These are phyloP conservation scores for Gouania willdenowi DNA, from an alignment of 2,797 vertebrate genomes.

Conservation along the genomic window DNA sequence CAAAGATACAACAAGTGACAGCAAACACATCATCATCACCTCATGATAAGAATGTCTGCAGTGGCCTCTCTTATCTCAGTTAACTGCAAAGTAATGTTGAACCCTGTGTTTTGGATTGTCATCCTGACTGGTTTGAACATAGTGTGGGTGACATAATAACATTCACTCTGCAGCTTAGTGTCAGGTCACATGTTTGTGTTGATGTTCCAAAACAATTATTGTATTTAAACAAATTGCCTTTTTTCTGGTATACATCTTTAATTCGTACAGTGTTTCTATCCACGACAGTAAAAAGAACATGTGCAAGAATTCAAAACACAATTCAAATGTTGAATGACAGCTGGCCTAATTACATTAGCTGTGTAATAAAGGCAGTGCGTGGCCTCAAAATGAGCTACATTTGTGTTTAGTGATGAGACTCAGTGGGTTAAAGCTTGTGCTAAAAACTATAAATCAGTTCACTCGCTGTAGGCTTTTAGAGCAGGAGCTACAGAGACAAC, in stretches of 20 bases:
- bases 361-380: too few relatives aligned
- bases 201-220: too few relatives aligned
- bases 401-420: slow-evolving; percentile 4
- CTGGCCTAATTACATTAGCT: too few relatives aligned
- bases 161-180: slow-evolving; percentile 21
- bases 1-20: too few relatives aligned
- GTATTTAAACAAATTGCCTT: too few relatives aligned
- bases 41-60: slow-evolving; percentile 18
- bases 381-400: too few relatives aligned
- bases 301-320: too few relatives aligned
- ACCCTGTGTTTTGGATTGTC: slow-evolving; percentile 29
- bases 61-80: slow-evolving; percentile 27
- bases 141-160: slow-evolving; percentile 25
- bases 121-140: slow-evolving; percentile 29
- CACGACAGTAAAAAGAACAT: too few relatives aligned
- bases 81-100: slow-evolving; percentile 20
- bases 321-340: too few relatives aligned
- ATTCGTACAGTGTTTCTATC: too few relatives aligned
- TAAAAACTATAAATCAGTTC: slow-evolving; percentile 36
- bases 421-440: slow-evolving; percentile 22
- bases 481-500: slow-evolving; percentile 18
- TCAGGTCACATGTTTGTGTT: slow-evolving; percentile 30
- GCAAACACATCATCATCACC: slow-evolving; percentile 1
- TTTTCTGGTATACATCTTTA: too few relatives aligned
- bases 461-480: slow-evolving; percentile 10